Conservation (phyloP, 2,797 vertebrate species). For the Heteromormyrus szaboi region DNA sequence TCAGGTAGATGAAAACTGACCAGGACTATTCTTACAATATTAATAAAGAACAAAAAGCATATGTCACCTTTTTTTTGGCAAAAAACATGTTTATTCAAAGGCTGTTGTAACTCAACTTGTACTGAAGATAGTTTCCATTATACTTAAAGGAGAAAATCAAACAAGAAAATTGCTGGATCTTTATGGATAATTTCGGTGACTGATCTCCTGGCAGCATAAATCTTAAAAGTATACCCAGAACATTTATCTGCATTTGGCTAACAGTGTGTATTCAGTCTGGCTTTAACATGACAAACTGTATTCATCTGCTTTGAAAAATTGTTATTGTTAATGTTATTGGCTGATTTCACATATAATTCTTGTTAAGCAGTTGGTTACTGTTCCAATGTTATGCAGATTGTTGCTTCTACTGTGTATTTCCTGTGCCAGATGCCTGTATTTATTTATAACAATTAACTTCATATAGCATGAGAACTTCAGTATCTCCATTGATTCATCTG, state of each 20-base stretch:
- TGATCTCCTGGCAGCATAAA: background rate
- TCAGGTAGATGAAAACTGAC: no score
- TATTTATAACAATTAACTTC: background rate
- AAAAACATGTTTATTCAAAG: background rate
- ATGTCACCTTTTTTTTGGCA: background rate
- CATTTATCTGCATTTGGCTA: background rate
- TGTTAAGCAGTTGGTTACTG: background rate
- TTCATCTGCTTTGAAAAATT: background rate
- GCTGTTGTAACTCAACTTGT: background rate
- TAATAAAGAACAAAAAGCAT: background rate
- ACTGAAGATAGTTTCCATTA: background rate
- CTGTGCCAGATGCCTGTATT: background rate
- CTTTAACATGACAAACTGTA: background rate
- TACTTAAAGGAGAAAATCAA: background rate
- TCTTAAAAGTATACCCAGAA: background rate
- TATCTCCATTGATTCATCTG: background rate
- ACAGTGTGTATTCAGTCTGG: background rate
- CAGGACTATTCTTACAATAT: background rate
- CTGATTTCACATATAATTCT: background rate
- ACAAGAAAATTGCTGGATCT: background rate
- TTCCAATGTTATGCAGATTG: background rate
- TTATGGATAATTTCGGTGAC: background rate
- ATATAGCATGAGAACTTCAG: background rate
- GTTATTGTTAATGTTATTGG: background rate
- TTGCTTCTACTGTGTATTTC: background rate